phyloP scores from a whole-genome alignment of 1,140 invertebrate species.

The Eciton burchellii region DNA sequence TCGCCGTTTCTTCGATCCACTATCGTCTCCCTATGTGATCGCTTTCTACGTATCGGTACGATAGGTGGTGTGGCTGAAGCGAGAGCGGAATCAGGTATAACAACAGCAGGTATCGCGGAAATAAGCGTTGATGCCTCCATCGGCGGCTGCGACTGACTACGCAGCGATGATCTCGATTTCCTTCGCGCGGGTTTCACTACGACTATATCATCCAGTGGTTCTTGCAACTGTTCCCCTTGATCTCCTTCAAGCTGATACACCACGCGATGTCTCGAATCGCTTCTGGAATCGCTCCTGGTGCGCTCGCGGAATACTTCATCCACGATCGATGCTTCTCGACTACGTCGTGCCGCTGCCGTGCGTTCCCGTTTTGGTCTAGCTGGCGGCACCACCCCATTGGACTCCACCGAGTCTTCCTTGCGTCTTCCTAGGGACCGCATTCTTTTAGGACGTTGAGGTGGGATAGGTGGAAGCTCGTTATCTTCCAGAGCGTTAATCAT shows the following conservation, averaged over 20 bases:
- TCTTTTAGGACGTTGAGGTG: conserved; percentile 77
- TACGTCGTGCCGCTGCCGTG: conserved; percentile 68
- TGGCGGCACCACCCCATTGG: conserved; percentile 69
- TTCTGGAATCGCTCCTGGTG: conserved; percentile 65
- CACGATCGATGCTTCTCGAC: conserved; percentile 79
- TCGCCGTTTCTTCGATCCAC: conserved; percentile 56
- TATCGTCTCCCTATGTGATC: conserved; percentile 59
- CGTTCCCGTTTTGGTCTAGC: conserved; percentile 78
- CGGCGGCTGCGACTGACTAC: conserved; percentile 69
- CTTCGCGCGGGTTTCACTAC: conserved; percentile 81
- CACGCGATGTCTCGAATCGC: conserved; percentile 77
- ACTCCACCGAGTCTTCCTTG: conserved; percentile 72
- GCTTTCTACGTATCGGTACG: conserved; percentile 78
- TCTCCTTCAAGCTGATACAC: conserved; percentile 80
- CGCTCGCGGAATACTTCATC: conserved; percentile 68
- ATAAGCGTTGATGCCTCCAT: conserved; percentile 50
- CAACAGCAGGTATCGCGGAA: background rate
- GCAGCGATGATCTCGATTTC: conserved; percentile 77
- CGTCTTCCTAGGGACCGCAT: conserved; percentile 79
- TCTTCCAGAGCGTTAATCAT: conserved; percentile 88
- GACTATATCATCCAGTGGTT: conserved; percentile 82
- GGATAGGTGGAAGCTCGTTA: conserved; percentile 61
- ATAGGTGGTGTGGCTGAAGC: conserved; percentile 67
- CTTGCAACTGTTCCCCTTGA: conserved; percentile 61
- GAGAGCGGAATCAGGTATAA: background rate